Percentiles rank a stretch among this genome's conserved stretches.
These are phyloP conservation scores for Macquaria ambigua DNA, from an alignment of 2,113 vertebrate genomes.

Conservation along the genomic window DNA sequence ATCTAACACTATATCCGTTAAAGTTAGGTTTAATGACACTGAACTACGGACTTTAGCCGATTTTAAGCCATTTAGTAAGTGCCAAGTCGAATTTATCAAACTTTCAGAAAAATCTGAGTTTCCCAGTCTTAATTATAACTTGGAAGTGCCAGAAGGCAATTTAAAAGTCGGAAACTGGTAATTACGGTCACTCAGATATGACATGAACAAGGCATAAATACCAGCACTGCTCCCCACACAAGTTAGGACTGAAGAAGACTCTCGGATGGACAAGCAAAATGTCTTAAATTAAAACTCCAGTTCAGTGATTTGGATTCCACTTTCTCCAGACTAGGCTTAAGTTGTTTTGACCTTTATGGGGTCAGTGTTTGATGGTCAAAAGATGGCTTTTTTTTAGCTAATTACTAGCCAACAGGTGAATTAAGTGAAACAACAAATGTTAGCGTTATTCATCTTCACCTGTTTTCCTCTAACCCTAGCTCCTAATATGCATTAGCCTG, in stretches of 20 bases:
- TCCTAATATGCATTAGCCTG: background rate
- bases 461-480: background rate
- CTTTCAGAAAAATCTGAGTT: background rate
- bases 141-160: background rate
- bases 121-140: background rate
- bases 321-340: background rate
- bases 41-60: background rate
- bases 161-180: background rate
- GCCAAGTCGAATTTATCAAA: background rate
- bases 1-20: background rate
- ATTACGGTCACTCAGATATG: background rate
- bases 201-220: background rate
- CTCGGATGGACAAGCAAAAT: background rate
- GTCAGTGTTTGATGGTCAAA: background rate
- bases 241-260: background rate
- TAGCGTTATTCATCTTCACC: background rate
- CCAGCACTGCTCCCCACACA: background rate
- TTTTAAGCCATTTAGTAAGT: background rate
- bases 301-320: background rate
- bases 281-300: background rate
- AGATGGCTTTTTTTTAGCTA: background rate
- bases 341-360: background rate
- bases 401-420: background rate
- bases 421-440: background rate
- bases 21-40: background rate